Base-by-base conservation (phyloP, 2,797 vertebrate genomes). In the Cottoperca gobio region DNA sequence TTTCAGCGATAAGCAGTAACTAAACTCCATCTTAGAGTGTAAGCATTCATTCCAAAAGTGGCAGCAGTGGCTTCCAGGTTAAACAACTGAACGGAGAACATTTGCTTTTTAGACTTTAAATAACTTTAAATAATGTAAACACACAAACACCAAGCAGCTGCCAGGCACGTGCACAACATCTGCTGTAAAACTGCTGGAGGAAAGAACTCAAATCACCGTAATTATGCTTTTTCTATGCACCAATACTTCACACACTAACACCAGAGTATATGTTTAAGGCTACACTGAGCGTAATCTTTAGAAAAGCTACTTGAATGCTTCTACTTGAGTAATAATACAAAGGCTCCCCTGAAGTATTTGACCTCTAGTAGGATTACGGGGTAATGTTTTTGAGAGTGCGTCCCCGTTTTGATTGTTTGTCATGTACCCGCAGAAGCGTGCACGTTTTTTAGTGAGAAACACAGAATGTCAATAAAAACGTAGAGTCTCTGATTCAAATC, bases 1-100 rank as follows among this genome's bases (percentile, higher is more conserved):
- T 84, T 89, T 76, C 78, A 80, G 82, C 69, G 88, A 84, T 76
- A 79, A 19, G 26, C 49, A 71, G 79, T 2, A 83, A 82, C 57
- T 59, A 67, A 86, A 82, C 43, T 73, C 78, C 46, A 76, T 43
- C 43, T 58, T 24, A 24, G 17, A 50, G 26, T 49, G 65, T 2
- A 45, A 48, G 16, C 48, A 37, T 63, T 75, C n/a, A 42, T 31
- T 75, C 21, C 14, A 61, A 62, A 26, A 55, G 48, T 39, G 46
- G 9, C 50, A 58, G 43, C 54, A 8, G 3, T 16, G 1, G 45
- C 17, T 50, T 70, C 6, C 3, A 37, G 26, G n/a, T 61, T 59
- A 42, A 70, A 84, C 57, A 70, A 61, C 31, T 23, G 12, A 70
- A 45, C 2, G 12, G n/a, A 62, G 73, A n/a, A 68, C 35, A 76